Evolutionary conservation across 1,140 invertebrate species (phyloP).

Genomic region (Bombus superbus): DNA sequence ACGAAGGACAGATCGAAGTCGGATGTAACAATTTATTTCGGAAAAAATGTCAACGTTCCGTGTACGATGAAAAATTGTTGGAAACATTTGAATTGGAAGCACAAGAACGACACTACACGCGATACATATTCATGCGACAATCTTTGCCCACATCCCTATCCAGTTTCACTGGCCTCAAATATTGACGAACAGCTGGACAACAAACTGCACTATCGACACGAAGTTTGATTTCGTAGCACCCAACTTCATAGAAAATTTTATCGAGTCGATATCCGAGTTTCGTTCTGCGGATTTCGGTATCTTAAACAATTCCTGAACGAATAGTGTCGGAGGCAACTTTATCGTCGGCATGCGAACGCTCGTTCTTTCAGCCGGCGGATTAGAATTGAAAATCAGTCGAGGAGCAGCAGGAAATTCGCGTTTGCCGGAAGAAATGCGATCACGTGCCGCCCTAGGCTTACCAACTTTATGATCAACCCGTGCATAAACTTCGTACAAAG

Average conservation of each 20-base stretch:
- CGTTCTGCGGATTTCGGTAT: neutral
- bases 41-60: neutral
- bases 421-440: neutral
- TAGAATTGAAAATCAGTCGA: conserved; percentile 3
- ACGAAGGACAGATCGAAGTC: no score
- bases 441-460: neutral
- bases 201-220: neutral
- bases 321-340: neutral
- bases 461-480: conserved; percentile 17
- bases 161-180: conserved; percentile 16
- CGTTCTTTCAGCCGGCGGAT: neutral
- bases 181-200: conserved; percentile 32
- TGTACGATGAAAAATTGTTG: neutral
- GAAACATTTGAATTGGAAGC: conserved; percentile 2
- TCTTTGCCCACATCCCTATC: conserved; percentile 19
- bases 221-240: conserved; percentile 14
- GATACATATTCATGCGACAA: conserved; percentile 22
- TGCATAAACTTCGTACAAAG: conserved; percentile 23
- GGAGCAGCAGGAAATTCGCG: neutral
- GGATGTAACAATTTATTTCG: no score
- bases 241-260: conserved; percentile 30
- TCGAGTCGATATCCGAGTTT: neutral
- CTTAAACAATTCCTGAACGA: neutral
- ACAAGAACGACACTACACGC: neutral
- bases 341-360: neutral